Evolutionary conservation across 2,797 vertebrate species (phyloP).

Genomic region (Ispidina lecontei): DNA sequence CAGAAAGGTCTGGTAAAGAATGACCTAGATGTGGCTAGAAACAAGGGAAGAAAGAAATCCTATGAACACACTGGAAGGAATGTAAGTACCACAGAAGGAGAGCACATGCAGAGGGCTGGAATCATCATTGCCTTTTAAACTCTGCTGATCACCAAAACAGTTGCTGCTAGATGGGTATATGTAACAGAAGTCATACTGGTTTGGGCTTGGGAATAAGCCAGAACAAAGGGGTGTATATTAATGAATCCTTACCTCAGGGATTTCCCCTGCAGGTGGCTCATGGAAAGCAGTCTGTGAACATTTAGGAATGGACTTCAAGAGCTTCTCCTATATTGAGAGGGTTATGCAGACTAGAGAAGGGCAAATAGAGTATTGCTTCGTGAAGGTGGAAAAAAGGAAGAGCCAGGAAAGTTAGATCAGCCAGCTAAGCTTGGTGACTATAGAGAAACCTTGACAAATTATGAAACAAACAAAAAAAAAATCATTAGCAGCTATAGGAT

Average conservation of each 20-base stretch:
- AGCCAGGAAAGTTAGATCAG: background rate
- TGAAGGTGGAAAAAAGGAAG: background rate
- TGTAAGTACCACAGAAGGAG: background rate
- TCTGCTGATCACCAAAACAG: background rate
- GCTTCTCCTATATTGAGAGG: background rate
- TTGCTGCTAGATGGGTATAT: background rate
- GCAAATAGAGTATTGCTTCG: background rate
- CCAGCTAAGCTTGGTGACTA: background rate
- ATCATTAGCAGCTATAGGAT: constrained; percentile 31
- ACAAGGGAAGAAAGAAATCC: background rate
- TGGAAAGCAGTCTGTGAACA: background rate
- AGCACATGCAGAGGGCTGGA: background rate
- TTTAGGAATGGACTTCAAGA: background rate
- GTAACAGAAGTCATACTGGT: background rate
- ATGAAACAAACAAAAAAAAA: constrained; percentile 58
- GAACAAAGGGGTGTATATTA: background rate
- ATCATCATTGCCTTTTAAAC: background rate
- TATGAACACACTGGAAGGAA: background rate
- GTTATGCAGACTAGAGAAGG: background rate
- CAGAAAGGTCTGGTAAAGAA: background rate
- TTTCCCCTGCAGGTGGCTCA: background rate
- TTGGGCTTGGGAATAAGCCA: background rate
- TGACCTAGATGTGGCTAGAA: background rate
- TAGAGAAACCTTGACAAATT: constrained; percentile 22
- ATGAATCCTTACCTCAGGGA: background rate